Evolutionary conservation across 2,888 invertebrate species (phyloP), one percentile per base, ranked within the genome.

Genomic region (Trisateles emortualis): DNA sequence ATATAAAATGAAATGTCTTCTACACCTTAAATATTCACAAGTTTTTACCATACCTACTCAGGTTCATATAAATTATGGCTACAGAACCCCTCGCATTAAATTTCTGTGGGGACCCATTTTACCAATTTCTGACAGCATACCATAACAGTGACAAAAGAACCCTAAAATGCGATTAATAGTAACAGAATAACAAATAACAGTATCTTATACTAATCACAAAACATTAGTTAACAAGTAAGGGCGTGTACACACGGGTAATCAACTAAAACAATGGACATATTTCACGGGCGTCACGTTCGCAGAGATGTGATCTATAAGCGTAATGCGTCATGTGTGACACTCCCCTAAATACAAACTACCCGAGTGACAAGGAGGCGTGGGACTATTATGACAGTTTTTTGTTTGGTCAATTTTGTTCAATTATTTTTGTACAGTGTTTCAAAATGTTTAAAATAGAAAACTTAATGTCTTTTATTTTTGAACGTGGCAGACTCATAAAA

Each of bases 251-350:
- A 74, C 49, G 69, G 68, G 76, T 84, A 87, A 89, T 89, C 81
- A 84, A 83, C 80, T 85, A 81, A 87, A 86, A 86, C 85, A 85
- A 84, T 84, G 77, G 66, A 71, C 61, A 71, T 71, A 72, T 71
- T 71, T 72, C 64, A 71, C 51, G 53, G 42, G 53, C 41, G 67
- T 59, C 61, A 71, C 74, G 70, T 30, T 5, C 33, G 29, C 4
- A 71, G 65, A 78, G 82, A 83, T 83, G 82, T 88, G 87, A 89
- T 84, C 84, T 83, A 88, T 88, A 84, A 79, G 79, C 69, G 60
- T 76, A 77, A 88, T 88, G 79, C 79, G 82, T 89, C 87, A 88
- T 81, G 83, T 84, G 78, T 70, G 79, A 43, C 86, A 69, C 79
- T 74, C 87, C 86, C 81, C 73, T 72, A 65, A 74, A 70, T 43